Evolutionary conservation across 2,888 invertebrate genomes (phyloP).

Genomic region (Latrodectus elegans): DNA sequence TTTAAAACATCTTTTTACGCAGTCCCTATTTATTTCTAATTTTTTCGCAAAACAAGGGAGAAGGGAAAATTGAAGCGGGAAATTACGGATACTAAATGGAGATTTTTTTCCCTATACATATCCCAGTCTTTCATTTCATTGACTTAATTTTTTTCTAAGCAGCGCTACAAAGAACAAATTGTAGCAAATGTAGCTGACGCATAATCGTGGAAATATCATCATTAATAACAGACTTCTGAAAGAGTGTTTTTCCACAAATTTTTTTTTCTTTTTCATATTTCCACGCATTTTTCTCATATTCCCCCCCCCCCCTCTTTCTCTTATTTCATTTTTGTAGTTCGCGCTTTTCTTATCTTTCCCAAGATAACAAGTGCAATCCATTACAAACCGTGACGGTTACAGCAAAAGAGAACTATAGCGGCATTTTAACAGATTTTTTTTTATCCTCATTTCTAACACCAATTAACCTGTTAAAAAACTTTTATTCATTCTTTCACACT

Average conservation of each 20-base stretch:
- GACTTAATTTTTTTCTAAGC: constrained; percentile 21
- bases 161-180: constrained; percentile 22
- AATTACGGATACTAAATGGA: too few species aligned
- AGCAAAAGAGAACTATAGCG: constrained; percentile 30
- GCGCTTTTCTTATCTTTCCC: constrained; percentile 34
- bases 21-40: too few species aligned
- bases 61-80: too few species aligned
- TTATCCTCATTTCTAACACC: too few species aligned
- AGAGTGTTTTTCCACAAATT: not conserved
- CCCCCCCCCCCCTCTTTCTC: not conserved
- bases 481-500: too few species aligned
- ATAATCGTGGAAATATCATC: constrained; percentile 48
- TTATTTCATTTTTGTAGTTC: not conserved
- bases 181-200: constrained; percentile 36
- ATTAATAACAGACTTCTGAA: constrained; percentile 60
- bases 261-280: constrained; percentile 13
- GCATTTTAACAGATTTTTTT: constrained; percentile 32
- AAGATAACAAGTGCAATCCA: constrained; percentile 52
- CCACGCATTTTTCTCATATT: constrained; percentile 5
- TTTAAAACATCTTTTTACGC: too few species aligned
- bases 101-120: too few species aligned
- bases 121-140: not conserved
- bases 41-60: too few species aligned
- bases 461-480: too few species aligned
- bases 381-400: constrained; percentile 54